A percentile compares a stretch with the other conserved stretches of the same genome.
Evolutionary conservation across 2,113 vertebrate genomes (phyloP).

Genomic region (Antennarius striatus): DNA sequence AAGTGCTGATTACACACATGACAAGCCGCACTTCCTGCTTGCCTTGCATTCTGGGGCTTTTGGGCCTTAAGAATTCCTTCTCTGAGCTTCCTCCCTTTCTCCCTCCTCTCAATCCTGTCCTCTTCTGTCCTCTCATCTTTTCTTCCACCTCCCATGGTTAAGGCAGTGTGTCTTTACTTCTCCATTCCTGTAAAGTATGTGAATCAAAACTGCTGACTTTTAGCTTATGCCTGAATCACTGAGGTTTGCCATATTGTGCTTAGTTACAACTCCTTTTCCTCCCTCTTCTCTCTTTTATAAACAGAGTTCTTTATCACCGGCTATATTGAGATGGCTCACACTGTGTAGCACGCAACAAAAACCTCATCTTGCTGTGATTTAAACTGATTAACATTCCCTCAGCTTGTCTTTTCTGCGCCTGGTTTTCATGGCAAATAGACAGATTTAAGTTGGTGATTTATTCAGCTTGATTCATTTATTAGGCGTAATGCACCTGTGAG

Average conservation of each 20-base stretch:
- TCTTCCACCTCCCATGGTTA: constrained; percentile 44
- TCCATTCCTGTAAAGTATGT: constrained; percentile 35
- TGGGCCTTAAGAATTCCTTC: constrained; percentile 71
- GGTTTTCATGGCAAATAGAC: constrained; percentile 39
- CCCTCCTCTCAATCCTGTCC: constrained; percentile 42
- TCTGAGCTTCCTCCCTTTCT: constrained; percentile 62
- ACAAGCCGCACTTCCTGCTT: constrained; percentile 80
- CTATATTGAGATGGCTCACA: constrained; percentile 47
- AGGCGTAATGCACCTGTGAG: constrained; percentile 34
- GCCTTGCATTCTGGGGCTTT: constrained; percentile 77
- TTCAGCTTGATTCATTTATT: constrained; percentile 45
- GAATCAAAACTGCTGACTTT: constrained; percentile 77
- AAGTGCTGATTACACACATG: constrained; percentile 81
- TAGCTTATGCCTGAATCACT: constrained; percentile 57
- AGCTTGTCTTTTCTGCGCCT: constrained; percentile 37
- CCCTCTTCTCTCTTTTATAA: constrained; percentile 9
- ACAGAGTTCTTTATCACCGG: constrained; percentile 56
- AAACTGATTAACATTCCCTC: constrained; percentile 63
- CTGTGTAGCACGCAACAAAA: constrained; percentile 54
- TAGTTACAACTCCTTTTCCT: constrained; percentile 38
- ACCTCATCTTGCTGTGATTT: constrained; percentile 55
- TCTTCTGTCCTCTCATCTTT: constrained; percentile 45
- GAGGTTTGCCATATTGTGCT: constrained; percentile 62
- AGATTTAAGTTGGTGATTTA: constrained; percentile 66
- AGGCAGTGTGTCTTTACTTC: constrained; percentile 57